Conservation (phyloP, 2,888 invertebrate species). For the Trypoxylon attenuatum region DNA sequence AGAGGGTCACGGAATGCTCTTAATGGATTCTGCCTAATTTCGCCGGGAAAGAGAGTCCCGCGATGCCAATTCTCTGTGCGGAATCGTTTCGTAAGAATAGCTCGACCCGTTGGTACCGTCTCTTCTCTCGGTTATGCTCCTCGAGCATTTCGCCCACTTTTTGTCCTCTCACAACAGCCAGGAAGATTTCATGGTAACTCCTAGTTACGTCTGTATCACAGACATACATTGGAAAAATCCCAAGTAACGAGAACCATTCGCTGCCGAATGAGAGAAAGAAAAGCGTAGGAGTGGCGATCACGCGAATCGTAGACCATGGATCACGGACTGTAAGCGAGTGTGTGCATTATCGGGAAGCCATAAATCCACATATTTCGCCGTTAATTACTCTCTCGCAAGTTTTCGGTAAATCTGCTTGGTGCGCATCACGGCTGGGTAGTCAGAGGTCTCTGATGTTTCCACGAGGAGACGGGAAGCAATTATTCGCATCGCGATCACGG, state of each 20-base stretch:
- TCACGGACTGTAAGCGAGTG: background rate
- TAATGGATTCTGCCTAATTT: slow-evolving; percentile 57
- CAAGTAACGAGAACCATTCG: too few relatives aligned
- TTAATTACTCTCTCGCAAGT: slow-evolving; percentile 35
- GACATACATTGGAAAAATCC: too few relatives aligned
- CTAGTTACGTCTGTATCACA: too few relatives aligned
- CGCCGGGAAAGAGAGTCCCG: slow-evolving; percentile 36
- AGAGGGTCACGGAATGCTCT: slow-evolving; percentile 30
- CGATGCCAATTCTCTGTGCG: slow-evolving; percentile 2
- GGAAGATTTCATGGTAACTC: too few relatives aligned
- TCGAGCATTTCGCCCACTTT: too few relatives aligned
- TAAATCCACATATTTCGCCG: slow-evolving; percentile 40
- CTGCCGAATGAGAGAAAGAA: too few relatives aligned
- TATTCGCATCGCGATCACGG: slow-evolving; percentile 68
- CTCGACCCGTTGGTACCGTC: slow-evolving; percentile 1
- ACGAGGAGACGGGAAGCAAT: slow-evolving; percentile 65
- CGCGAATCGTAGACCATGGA: too few relatives aligned
- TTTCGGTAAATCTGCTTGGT: slow-evolving; percentile 30
- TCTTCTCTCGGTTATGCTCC: background rate
- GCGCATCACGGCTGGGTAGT: slow-evolving; percentile 34
- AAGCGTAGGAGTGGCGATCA: too few relatives aligned
- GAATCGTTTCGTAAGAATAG: slow-evolving; percentile 12
- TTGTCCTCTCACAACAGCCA: too few relatives aligned
- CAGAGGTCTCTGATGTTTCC: slow-evolving; percentile 43
- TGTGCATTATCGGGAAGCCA: slow-evolving; percentile 22